Percentiles rank a stretch among this genome's conserved stretches.
Conservation (phyloP, 2,888 invertebrate species). For the Apamea sordens region DNA sequence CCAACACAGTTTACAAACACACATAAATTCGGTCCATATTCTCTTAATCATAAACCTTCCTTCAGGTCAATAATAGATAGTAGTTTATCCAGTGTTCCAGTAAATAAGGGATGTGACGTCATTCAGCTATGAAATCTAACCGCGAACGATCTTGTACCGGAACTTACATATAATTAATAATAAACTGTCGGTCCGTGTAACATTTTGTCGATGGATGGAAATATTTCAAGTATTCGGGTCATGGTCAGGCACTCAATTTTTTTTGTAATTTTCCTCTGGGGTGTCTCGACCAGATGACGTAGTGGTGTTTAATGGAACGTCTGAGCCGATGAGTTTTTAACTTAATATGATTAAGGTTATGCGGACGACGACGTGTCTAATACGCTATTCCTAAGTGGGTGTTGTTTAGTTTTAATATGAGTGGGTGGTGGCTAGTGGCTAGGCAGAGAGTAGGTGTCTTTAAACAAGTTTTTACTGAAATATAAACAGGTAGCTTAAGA, state of each 20-base stretch:
- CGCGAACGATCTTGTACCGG: conserved; percentile 61
- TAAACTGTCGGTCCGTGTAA: conserved; percentile 33
- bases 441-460: neutral
- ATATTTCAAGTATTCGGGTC: conserved; percentile 52
- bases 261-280: conserved; percentile 42
- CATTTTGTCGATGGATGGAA: conserved; percentile 46
- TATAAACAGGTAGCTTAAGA: neutral
- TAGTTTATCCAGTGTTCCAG: conserved; percentile 40
- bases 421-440: neutral
- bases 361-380: conserved; percentile 6
- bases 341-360: conserved; percentile 44
- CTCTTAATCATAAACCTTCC: conserved; percentile 45
- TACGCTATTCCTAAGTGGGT: neutral
- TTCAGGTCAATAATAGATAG: conserved; percentile 47
- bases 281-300: conserved; percentile 45
- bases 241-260: conserved; percentile 47
- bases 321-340: conserved; percentile 41
- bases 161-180: conserved; percentile 61
- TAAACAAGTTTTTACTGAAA: neutral
- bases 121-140: conserved; percentile 59
- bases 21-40: conserved; percentile 35
- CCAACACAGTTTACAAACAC: conserved; percentile 37
- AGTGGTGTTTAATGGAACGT: conserved; percentile 37
- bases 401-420: conserved; percentile 5
- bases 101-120: conserved; percentile 64